Evolutionary conservation across 2,797 vertebrate species (phyloP).

Genomic region (Chromis chromis): DNA sequence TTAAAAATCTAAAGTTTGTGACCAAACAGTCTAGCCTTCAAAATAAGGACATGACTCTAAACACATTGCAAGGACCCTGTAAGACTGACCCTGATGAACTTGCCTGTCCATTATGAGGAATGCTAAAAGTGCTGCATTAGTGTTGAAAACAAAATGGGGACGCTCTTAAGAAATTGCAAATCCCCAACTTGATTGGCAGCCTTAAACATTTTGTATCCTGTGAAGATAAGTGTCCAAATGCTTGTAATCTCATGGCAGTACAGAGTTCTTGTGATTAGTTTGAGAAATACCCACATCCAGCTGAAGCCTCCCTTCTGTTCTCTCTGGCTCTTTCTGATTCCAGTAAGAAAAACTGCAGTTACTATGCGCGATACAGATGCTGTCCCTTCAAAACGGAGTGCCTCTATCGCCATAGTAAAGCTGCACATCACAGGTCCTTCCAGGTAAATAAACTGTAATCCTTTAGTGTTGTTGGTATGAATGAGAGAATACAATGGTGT

Average conservation of each 20-base stretch:
- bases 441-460: slow-evolving; percentile 60
- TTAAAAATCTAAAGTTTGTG: too few species aligned
- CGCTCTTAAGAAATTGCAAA: not conserved
- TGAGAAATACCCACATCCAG: not conserved
- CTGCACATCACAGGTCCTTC: slow-evolving; percentile 39
- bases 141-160: not conserved
- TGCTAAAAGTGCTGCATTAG: not conserved
- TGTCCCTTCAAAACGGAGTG: slow-evolving; percentile 92
- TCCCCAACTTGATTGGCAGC: not conserved
- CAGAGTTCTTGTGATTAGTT: not conserved
- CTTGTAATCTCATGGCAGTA: not conserved
- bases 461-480: not conserved
- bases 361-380: slow-evolving; percentile 81
- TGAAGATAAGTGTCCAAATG: not conserved
- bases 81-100: too few species aligned
- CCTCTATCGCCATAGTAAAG: slow-evolving; percentile 88
- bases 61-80: too few species aligned
- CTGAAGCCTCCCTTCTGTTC: not conserved
- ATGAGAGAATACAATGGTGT: not conserved
- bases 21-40: too few species aligned
- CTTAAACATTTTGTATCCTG: not conserved
- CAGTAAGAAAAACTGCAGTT: slow-evolving; percentile 89
- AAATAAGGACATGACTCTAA: too few species aligned
- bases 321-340: not conserved
- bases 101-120: too few species aligned